Conservation (phyloP, 1,140 invertebrate species). For the Drosophila sp. region DNA sequence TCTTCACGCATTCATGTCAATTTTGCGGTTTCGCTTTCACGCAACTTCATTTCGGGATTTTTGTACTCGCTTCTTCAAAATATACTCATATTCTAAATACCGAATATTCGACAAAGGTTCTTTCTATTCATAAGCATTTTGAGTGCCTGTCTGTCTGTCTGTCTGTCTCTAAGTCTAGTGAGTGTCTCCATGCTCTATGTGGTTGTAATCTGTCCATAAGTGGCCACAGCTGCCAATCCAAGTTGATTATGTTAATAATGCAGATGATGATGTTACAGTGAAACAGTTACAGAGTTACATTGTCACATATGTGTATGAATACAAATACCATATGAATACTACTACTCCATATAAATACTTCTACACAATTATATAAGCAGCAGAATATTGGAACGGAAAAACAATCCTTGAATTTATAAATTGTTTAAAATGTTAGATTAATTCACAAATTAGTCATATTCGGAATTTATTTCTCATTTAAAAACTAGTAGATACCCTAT, state of each 20-base stretch:
- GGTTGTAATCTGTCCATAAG: slow-evolving; percentile 69
- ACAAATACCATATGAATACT: too few species aligned
- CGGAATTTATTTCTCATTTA: too few species aligned
- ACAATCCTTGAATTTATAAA: too few species aligned
- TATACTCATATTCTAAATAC: background rate
- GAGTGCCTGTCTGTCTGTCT: slow-evolving; percentile 12
- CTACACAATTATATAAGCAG: too few species aligned
- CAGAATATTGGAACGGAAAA: too few species aligned
- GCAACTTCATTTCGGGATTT: slow-evolving; percentile 49
- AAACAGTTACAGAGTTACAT: too few species aligned
- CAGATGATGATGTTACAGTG: slow-evolving; percentile 32
- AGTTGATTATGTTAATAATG: slow-evolving; percentile 37
- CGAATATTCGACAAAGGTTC: background rate
- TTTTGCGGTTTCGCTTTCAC: slow-evolving; percentile 79
- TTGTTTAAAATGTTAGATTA: too few species aligned
- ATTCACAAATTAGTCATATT: too few species aligned
- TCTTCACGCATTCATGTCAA: slow-evolving; percentile 76
- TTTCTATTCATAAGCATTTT: slow-evolving; percentile 26
- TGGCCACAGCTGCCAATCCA: slow-evolving; percentile 64
- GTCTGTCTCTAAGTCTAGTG: slow-evolving; percentile 13
- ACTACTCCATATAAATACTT: too few species aligned
- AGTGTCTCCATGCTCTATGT: slow-evolving; percentile 20
- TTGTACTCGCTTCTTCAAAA: background rate
- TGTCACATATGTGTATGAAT: too few species aligned
- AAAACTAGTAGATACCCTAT: too few species aligned